Base-by-base conservation (phyloP, 1,140 invertebrate genomes). In the Catajapyx aquilonaris region DNA sequence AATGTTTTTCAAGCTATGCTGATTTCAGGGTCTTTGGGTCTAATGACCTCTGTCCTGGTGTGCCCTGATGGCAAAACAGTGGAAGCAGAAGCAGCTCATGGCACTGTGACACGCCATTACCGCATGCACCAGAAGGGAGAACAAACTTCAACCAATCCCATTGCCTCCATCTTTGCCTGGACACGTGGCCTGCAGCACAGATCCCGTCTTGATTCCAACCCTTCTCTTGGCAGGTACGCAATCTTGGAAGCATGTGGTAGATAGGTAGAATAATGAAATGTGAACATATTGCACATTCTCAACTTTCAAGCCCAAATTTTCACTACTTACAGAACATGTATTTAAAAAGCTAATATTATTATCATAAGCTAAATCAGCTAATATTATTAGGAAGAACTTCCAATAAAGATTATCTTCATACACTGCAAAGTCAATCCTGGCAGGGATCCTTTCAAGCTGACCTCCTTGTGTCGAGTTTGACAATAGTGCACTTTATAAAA, bases 131-230 rank as follows among this genome's bases (percentile, higher is more conserved):
- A 81, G 55, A 70, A 77, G 57, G 81, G 83, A 18, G 68, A 76
- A 50, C 70, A 73, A 44, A 88, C 84, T 2, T 86, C 80, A 32
- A 88, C 84, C 22, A 88, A 88, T 61, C 79, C 84, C 16, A 81
- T 88, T 43, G 85, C 85, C 3, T 87, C 81, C 4, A 88, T 91
- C 44, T 91, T 83, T 65, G 85, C 85, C 1, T 91, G 85, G 85
- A 84, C 83, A 2, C 56, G 81, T 30, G 85, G 85, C 10, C 61
- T 90, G 16, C 61, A 69, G 28, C 85, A 90, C 52, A 64, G 85
- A 44, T 84, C 79, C 19, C 77, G 78, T 49, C 57, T 91, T 2
- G 85, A 90, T 48, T 59, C 63, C 31, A 88, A 81, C 35, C 60
- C 67, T 0, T 76, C 78, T 22, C 56, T 87, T 25, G 62, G 60